Conservation (phyloP, 2,797 vertebrate species). For the Sebastolobus alascanus region DNA sequence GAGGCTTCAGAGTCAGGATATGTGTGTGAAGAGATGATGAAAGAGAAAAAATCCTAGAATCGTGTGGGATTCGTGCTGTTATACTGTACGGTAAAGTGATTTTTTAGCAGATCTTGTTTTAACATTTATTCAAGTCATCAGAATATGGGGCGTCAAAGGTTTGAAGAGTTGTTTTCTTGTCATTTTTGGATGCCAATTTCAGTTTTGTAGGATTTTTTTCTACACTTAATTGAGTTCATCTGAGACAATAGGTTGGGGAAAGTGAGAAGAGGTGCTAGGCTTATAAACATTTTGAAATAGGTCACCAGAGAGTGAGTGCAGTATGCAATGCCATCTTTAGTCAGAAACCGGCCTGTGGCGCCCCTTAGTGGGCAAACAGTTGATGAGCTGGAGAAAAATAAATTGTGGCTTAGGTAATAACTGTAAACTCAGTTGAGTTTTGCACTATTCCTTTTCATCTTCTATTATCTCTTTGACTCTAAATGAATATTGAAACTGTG, state of each 20-base stretch:
- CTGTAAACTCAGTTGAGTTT: neutral
- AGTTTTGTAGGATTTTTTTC: neutral
- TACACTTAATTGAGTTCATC: neutral
- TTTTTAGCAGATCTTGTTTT: neutral
- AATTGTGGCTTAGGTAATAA: neutral
- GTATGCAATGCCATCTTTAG: neutral
- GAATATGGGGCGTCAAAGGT: neutral
- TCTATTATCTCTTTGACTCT: neutral
- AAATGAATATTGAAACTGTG: neutral
- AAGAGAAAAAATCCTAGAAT: neutral
- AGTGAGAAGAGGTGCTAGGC: neutral
- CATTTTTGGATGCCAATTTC: neutral
- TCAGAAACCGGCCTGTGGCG: conserved; percentile 29
- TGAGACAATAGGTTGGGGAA: neutral
- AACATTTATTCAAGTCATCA: neutral
- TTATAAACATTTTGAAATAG: neutral
- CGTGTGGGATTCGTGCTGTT: neutral
- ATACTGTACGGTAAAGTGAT: neutral
- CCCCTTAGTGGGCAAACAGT: conserved; percentile 65
- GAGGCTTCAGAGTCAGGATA: neutral
- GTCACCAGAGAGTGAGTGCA: neutral
- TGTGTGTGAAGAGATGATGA: neutral
- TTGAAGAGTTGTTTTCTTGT: neutral
- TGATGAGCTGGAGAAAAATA: neutral
- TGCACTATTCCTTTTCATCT: neutral